A percentile compares a stretch with the other conserved stretches of the same genome.
Conservation (phyloP, 2,888 invertebrate species). For the Trilocha varians region DNA sequence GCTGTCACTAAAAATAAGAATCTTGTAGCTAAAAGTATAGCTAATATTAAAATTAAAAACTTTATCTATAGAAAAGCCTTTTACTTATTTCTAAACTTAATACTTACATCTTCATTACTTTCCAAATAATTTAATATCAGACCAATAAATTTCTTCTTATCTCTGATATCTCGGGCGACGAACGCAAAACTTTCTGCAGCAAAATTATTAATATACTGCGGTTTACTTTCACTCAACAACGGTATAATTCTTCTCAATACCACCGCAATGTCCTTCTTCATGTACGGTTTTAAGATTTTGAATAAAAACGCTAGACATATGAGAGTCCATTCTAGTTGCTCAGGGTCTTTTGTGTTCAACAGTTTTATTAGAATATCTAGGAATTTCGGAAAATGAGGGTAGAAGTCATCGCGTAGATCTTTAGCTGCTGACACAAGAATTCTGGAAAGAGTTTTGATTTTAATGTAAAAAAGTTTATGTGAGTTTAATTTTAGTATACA, state of each 20-base stretch:
- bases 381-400: slow-evolving; percentile 85
- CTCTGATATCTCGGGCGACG: slow-evolving; percentile 89
- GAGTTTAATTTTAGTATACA: no score
- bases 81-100: neutral
- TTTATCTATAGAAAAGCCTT: no score
- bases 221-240: slow-evolving; percentile 82
- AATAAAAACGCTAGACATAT: slow-evolving; percentile 91
- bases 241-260: slow-evolving; percentile 83
- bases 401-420: slow-evolving; percentile 92
- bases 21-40: no score
- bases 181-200: slow-evolving; percentile 97
- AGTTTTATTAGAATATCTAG: slow-evolving; percentile 81
- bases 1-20: neutral
- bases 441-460: no score
- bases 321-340: slow-evolving; percentile 89
- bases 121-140: slow-evolving; percentile 79
- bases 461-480: no score
- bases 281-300: slow-evolving; percentile 88
- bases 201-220: slow-evolving; percentile 91
- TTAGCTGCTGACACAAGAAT: slow-evolving; percentile 87
- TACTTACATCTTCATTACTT: slow-evolving; percentile 78
- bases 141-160: slow-evolving; percentile 81
- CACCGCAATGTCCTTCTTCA: slow-evolving; percentile 83
- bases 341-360: slow-evolving; percentile 83
- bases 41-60: no score